Evolutionary conservation across 2,888 invertebrate genomes (phyloP).

Genomic region (Pyrocoelia pectoralis): DNA sequence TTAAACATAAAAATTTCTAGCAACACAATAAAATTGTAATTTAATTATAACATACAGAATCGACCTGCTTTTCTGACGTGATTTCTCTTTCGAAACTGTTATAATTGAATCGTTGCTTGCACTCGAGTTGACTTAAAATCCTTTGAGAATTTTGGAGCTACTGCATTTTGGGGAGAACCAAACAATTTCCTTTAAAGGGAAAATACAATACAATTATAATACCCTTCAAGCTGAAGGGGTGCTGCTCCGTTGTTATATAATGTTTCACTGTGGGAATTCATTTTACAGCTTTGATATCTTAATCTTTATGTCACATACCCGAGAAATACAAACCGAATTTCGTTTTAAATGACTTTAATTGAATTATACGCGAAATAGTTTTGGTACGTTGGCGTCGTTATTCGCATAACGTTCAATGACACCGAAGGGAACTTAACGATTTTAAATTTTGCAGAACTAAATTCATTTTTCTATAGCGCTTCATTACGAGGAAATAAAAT

Average conservation of each 20-base stretch:
- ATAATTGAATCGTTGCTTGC: background rate
- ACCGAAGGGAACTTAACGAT: constrained; percentile 7
- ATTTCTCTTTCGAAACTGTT: constrained; percentile 22
- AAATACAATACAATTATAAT: constrained; percentile 32
- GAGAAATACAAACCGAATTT: constrained; percentile 33
- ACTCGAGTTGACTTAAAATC: background rate
- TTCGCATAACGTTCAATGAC: constrained; percentile 12
- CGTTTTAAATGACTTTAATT: constrained; percentile 22
- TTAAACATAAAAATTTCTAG: constrained; percentile 5
- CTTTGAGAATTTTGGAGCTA: background rate
- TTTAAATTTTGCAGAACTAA: constrained; percentile 3
- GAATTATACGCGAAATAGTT: background rate
- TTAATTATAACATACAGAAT: constrained; percentile 9
- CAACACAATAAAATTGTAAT: constrained; percentile 9
- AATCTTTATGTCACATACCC: constrained; percentile 31
- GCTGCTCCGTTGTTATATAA: constrained; percentile 26
- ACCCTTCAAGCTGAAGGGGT: constrained; percentile 21
- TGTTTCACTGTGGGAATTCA: constrained; percentile 34
- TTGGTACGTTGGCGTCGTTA: background rate
- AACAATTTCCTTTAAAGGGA: constrained; percentile 11
- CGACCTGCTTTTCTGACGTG: constrained; percentile 28
- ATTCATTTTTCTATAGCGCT: too few species aligned
- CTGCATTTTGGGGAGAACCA: background rate
- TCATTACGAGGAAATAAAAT: too few species aligned
- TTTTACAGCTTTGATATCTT: constrained; percentile 36